These are phyloP conservation scores for Melitaea cinxia DNA, from an alignment of 1,140 invertebrate species.

Conservation along the genomic window DNA sequence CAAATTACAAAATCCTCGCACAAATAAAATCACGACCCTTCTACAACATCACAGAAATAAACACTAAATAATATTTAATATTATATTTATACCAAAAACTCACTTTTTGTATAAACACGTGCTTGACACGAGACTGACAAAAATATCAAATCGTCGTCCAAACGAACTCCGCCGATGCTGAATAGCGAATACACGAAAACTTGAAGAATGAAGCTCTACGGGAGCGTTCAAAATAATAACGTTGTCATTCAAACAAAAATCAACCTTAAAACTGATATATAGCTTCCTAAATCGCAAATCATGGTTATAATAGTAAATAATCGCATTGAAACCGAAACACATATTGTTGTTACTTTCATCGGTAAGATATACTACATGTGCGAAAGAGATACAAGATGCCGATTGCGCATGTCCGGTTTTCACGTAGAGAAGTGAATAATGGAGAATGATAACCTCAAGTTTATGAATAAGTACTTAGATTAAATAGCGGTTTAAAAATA, in stretches of 20 bases:
- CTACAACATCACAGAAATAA: neutral
- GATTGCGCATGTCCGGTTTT: slow-evolving; percentile 55
- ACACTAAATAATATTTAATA: slow-evolving; percentile 5
- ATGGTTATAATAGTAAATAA: slow-evolving; percentile 42
- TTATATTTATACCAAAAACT: slow-evolving; percentile 28
- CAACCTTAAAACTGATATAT: slow-evolving; percentile 38
- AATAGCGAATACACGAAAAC: slow-evolving; percentile 43
- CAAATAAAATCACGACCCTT: neutral
- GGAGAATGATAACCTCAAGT: slow-evolving; percentile 23
- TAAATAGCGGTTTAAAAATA: slow-evolving; percentile 14
- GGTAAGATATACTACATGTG: slow-evolving; percentile 26
- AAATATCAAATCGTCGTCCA: slow-evolving; percentile 14
- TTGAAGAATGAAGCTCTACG: slow-evolving; percentile 43
- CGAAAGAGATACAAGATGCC: slow-evolving; percentile 40
- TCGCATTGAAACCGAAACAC: slow-evolving; percentile 45
- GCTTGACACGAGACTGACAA: slow-evolving; percentile 38
- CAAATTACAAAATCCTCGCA: too few relatives aligned
- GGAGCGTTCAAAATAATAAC: slow-evolving; percentile 58
- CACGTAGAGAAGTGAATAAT: slow-evolving; percentile 21
- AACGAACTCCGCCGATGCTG: slow-evolving; percentile 31
- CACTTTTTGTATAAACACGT: slow-evolving; percentile 50
- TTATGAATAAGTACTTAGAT: slow-evolving; percentile 17
- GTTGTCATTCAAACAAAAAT: slow-evolving; percentile 36
- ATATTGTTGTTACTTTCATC: slow-evolving; percentile 54
- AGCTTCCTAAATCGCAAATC: slow-evolving; percentile 43